Conservation (phyloP, 2,888 invertebrate genomes). For the Serripes groenlandicus region DNA sequence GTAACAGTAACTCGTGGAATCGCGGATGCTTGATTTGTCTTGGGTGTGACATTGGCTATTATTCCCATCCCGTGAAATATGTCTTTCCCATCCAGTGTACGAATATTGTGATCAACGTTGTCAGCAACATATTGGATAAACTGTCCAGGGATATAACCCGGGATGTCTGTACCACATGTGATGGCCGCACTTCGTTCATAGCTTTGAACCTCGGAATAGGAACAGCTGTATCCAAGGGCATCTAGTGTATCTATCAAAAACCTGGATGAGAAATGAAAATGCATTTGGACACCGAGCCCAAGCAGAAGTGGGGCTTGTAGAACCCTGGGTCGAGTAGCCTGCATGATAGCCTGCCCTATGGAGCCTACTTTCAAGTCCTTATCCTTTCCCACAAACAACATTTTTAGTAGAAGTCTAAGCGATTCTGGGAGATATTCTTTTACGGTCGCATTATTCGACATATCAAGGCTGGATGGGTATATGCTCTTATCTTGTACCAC, state of each 20-base stretch:
- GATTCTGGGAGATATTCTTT: constrained; percentile 29
- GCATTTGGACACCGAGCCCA: constrained; percentile 70
- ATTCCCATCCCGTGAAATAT: too few species aligned
- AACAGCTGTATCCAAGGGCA: constrained; percentile 63
- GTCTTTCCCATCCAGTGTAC: too few species aligned
- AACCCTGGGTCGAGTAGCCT: constrained; percentile 62
- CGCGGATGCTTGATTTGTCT: too few species aligned
- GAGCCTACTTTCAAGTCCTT: constrained; percentile 51
- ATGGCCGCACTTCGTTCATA: constrained; percentile 27
- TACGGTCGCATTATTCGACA: background rate
- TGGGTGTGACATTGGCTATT: too few species aligned
- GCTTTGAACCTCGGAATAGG: constrained; percentile 48
- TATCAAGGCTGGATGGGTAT: constrained; percentile 34
- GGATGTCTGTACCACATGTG: background rate
- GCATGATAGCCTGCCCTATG: constrained; percentile 70
- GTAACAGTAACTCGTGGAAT: too few species aligned
- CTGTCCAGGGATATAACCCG: background rate
- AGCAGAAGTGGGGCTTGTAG: constrained; percentile 69
- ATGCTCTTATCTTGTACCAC: constrained; percentile 11
- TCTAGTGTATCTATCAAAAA: constrained; percentile 70
- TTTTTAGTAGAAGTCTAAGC: constrained; percentile 26
- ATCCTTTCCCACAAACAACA: constrained; percentile 50
- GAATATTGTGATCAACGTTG: too few species aligned
- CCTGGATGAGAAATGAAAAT: constrained; percentile 68
- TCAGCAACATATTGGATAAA: too few species aligned